phyloP scores from a whole-genome alignment of 2,888 invertebrate species.

The Steinernema scapterisci region DNA sequence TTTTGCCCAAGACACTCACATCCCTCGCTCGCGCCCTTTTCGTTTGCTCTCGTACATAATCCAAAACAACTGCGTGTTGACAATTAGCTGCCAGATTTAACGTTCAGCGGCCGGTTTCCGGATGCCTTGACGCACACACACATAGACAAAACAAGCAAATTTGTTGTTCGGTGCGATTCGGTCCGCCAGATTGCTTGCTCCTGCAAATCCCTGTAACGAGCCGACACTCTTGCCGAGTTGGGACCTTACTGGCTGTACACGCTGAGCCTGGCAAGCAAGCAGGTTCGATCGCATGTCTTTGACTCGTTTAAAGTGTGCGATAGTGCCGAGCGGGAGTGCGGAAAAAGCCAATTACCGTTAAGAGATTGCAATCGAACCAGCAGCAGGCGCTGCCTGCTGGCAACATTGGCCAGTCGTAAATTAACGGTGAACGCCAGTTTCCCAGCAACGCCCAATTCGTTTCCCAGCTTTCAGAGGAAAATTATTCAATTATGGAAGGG shows the following conservation, averaged over 20 bases:
- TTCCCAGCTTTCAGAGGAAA: neutral
- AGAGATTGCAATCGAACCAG: neutral
- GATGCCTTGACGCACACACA: slow-evolving; percentile 15
- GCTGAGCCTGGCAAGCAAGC: no score
- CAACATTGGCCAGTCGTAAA: neutral
- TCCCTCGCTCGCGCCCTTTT: slow-evolving; percentile 31
- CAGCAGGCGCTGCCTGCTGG: neutral
- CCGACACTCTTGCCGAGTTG: neutral
- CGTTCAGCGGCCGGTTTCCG: slow-evolving; percentile 30
- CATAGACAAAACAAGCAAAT: slow-evolving; percentile 28
- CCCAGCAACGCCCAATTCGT: neutral
- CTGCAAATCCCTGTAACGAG: neutral
- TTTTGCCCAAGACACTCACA: slow-evolving; percentile 20
- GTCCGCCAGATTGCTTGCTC: neutral
- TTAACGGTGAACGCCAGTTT: neutral
- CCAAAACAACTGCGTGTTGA: slow-evolving; percentile 32
- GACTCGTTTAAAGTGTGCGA: neutral
- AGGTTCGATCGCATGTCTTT: neutral
- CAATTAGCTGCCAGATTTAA: slow-evolving; percentile 33
- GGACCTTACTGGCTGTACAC: no score
- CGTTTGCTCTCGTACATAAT: slow-evolving; percentile 18
- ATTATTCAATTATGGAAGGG: neutral
- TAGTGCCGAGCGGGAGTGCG: neutral
- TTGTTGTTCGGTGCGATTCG: slow-evolving; percentile 17
- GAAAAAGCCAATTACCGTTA: neutral